Percentiles rank a stretch among this genome's conserved stretches.
Conservation (phyloP, 2,888 invertebrate species). For the Platycnemis pennipes region DNA sequence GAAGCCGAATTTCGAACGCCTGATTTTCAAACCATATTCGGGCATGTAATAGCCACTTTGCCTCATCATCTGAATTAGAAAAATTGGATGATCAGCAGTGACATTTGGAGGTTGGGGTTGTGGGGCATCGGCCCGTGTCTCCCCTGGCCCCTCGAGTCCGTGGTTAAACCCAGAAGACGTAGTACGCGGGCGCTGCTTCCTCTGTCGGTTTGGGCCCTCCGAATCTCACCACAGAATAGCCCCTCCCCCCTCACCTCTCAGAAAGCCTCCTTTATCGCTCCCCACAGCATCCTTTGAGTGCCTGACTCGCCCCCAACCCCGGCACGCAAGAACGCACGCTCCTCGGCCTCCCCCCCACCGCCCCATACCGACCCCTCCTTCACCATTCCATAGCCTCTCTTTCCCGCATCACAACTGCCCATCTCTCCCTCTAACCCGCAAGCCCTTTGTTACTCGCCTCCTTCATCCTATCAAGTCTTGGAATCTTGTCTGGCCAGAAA, state of each 20-base stretch:
- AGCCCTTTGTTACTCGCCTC: conserved; percentile 49
- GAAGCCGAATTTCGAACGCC: too few relatives aligned
- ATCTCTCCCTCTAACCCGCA: not conserved
- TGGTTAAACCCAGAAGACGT: not conserved
- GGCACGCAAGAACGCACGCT: not conserved
- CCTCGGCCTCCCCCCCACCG: not conserved
- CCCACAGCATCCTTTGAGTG: not conserved
- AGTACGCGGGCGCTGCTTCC: not conserved
- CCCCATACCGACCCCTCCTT: not conserved
- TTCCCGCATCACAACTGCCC: not conserved
- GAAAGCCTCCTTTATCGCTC: not conserved
- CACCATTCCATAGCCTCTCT: not conserved
- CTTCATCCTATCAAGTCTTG: conserved; percentile 65
- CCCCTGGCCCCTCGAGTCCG: not conserved
- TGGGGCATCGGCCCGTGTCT: not conserved
- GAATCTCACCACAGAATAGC: not conserved
- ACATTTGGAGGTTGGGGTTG: too few relatives aligned
- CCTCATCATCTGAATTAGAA: too few relatives aligned
- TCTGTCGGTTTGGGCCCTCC: not conserved
- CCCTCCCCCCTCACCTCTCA: not conserved
- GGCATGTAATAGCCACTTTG: too few relatives aligned
- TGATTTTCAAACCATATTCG: too few relatives aligned
- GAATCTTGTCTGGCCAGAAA: conserved; percentile 68
- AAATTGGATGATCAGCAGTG: too few relatives aligned
- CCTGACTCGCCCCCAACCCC: not conserved